These are phyloP conservation scores for Mormyrops boulengeri DNA, from an alignment of 2,797 vertebrate species.

Conservation along the genomic window DNA sequence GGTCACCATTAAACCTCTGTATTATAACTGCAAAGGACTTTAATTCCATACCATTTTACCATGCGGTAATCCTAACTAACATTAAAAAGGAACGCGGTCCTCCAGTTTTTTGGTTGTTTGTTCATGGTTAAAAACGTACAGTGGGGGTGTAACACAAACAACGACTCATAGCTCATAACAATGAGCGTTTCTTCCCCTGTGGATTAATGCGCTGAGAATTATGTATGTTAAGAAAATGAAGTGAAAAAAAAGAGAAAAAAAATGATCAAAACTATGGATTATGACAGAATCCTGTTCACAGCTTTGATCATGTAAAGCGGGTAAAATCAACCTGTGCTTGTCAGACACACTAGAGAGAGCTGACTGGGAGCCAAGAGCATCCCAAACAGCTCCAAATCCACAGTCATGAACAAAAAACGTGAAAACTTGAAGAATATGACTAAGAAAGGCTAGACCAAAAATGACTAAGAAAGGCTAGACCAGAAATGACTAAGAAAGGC, in stretches of 20 bases:
- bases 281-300: slow-evolving; percentile 21
- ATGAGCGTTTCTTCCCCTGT: neutral
- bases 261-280: slow-evolving; percentile 35
- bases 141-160: neutral
- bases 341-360: neutral
- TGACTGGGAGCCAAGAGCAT: neutral
- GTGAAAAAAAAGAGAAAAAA: neutral
- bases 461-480: neutral
- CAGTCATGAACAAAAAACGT: neutral
- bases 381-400: neutral
- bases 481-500: neutral
- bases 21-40: neutral
- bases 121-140: neutral
- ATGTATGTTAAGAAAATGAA: neutral
- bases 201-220: neutral
- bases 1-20: neutral
- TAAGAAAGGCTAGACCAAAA: neutral
- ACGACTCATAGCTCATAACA: neutral
- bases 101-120: neutral
- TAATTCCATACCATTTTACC: neutral
- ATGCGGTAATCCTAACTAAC: neutral
- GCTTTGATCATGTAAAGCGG: slow-evolving; percentile 35
- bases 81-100: neutral
- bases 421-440: neutral
- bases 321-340: slow-evolving; percentile 11